These are phyloP conservation scores for Cylas formicarius DNA, from an alignment of 1,140 invertebrate genomes.

Conservation along the genomic window DNA sequence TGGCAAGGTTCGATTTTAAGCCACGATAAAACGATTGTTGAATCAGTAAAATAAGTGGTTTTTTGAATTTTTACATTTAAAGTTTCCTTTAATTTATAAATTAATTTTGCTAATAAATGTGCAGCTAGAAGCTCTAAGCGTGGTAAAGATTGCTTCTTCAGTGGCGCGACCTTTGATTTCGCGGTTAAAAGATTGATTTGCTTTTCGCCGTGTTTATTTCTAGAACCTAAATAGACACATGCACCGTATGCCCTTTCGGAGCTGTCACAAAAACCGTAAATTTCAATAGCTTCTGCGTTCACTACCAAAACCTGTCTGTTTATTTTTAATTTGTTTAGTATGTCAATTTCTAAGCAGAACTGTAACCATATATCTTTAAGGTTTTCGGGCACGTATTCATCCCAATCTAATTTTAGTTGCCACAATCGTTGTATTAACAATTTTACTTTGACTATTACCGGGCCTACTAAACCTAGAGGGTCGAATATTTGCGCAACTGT, in stretches of 20 bases:
- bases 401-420: constrained; percentile 38
- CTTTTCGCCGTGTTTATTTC: constrained; percentile 8
- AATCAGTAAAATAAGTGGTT: constrained; percentile 40
- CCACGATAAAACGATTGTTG: constrained; percentile 37
- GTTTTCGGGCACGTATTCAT: constrained; percentile 23
- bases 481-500: constrained; percentile 30
- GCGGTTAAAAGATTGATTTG: constrained; percentile 25
- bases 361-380: constrained; percentile 1
- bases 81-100: constrained; percentile 10
- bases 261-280: constrained; percentile 37
- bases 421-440: constrained; percentile 42
- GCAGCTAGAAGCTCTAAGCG: constrained; percentile 27
- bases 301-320: constrained; percentile 4
- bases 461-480: constrained; percentile 31
- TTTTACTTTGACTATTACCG: constrained; percentile 39
- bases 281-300: constrained; percentile 8
- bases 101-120: constrained; percentile 19
- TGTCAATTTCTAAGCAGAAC: background rate
- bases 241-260: constrained; percentile 34
- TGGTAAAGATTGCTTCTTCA: constrained; percentile 31
- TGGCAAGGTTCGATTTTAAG: constrained; percentile 20
- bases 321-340: constrained; percentile 6
- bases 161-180: constrained; percentile 33
- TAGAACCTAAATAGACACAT: constrained; percentile 29
- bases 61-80: constrained; percentile 14